phyloP scores from a whole-genome alignment of 2,888 invertebrate species.

The Calliopum simillimum region DNA sequence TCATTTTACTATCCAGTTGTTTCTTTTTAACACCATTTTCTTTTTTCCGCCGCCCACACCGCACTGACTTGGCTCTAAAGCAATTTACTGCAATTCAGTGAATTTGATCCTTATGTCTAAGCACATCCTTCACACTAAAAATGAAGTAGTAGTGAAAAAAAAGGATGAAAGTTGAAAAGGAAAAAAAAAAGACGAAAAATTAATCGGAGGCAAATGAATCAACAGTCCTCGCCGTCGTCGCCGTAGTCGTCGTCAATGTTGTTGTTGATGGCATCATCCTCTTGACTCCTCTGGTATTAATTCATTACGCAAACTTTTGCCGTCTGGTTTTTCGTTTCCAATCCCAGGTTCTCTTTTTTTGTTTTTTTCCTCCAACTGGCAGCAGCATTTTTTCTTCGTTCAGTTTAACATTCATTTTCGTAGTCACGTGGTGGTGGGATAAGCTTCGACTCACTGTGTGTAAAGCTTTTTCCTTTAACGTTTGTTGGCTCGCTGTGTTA shows the following conservation, averaged over 20 bases:
- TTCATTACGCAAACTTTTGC: constrained; percentile 9
- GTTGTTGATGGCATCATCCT: neutral
- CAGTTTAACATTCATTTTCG: no score
- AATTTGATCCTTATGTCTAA: no score
- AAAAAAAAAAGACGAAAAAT: neutral
- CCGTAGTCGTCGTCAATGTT: neutral
- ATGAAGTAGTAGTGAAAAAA: neutral
- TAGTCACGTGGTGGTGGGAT: neutral
- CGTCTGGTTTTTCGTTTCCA: neutral
- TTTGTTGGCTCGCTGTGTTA: neutral
- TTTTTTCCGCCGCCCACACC: neutral
- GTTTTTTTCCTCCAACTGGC: no score
- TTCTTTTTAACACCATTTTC: neutral
- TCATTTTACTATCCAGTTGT: constrained; percentile 10
- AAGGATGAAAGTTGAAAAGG: neutral
- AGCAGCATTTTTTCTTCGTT: no score
- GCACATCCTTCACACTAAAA: neutral
- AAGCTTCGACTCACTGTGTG: neutral
- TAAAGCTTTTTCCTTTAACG: neutral
- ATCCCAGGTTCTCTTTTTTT: neutral
- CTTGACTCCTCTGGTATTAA: constrained; percentile 1
- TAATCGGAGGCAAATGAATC: constrained; percentile 7
- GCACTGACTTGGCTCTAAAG: neutral
- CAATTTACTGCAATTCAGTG: constrained; percentile 15
- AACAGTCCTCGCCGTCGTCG: constrained; percentile 21